Conservation (phyloP, 64 coral and sea anemone genomes). For the Stylophora pistillata region DNA sequence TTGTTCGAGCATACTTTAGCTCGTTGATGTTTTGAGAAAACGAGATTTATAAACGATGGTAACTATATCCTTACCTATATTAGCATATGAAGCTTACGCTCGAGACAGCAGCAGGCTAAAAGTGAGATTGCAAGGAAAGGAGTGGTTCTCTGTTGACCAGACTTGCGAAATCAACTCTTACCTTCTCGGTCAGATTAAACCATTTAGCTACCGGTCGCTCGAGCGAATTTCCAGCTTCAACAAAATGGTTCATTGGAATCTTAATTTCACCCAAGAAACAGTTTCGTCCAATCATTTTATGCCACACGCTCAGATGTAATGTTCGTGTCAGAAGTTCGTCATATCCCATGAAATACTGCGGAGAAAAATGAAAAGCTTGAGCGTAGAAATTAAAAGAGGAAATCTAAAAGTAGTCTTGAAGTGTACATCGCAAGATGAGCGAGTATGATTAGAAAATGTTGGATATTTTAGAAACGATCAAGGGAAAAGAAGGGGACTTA, state of each 20-base stretch:
- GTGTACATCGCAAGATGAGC: no score
- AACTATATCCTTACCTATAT: no score
- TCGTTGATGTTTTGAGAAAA: no score
- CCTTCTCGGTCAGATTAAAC: constrained; percentile 41
- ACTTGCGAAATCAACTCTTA: not conserved
- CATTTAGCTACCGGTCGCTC: constrained; percentile 37
- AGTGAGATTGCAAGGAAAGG: not conserved
- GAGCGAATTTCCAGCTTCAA: constrained; percentile 37
- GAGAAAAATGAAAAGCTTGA: not conserved
- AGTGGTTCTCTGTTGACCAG: not conserved
- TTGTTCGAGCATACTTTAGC: no score
- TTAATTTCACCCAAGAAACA: constrained; percentile 89
- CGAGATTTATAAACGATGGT: no score
- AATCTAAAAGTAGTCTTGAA: no score
- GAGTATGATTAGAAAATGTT: no score
- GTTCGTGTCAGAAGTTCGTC: constrained; percentile 88
- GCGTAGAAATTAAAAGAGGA: no score
- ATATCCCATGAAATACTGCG: constrained; percentile 84
- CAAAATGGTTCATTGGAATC: constrained; percentile 66
- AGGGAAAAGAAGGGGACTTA: no score
- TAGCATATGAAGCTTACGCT: no score
- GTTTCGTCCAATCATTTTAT: constrained; percentile 76
- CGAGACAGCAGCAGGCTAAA: not conserved
- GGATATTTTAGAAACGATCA: no score
- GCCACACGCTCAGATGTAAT: constrained; percentile 82